Evolutionary conservation across 2,797 vertebrate species (phyloP).

Genomic region (Pteropus rufus): DNA sequence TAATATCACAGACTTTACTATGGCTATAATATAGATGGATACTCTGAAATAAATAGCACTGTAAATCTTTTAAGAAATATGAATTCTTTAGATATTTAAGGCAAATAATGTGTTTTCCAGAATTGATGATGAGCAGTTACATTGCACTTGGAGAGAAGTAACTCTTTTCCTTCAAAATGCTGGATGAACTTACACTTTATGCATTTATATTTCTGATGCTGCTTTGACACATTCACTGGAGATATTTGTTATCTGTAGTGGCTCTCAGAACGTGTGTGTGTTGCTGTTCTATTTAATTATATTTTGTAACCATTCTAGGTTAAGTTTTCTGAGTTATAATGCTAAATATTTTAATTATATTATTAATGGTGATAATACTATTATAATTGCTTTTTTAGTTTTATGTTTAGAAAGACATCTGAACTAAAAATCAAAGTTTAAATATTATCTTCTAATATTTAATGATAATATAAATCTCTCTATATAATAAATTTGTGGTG

Average conservation of each 20-base stretch:
- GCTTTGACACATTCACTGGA: background rate
- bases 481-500: background rate
- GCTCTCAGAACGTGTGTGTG: background rate
- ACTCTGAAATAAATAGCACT: conserved; percentile 56
- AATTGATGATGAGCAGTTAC: background rate
- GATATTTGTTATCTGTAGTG: background rate
- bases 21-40: conserved; percentile 58
- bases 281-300: background rate
- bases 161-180: conserved; percentile 6
- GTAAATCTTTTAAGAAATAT: conserved; percentile 46
- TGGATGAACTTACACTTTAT: background rate
- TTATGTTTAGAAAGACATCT: background rate
- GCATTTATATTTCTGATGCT: background rate
- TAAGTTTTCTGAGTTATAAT: background rate
- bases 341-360: background rate
- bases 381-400: background rate
- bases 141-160: conserved; percentile 30
- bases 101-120: conserved; percentile 48
- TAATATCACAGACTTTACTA: conserved; percentile 44
- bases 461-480: background rate
- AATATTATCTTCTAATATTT: background rate
- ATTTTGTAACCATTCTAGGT: background rate
- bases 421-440: background rate
- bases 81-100: conserved; percentile 51
- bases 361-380: background rate